Conservation (phyloP, 2,797 vertebrate species). For the Anabacerthia variegaticeps region DNA sequence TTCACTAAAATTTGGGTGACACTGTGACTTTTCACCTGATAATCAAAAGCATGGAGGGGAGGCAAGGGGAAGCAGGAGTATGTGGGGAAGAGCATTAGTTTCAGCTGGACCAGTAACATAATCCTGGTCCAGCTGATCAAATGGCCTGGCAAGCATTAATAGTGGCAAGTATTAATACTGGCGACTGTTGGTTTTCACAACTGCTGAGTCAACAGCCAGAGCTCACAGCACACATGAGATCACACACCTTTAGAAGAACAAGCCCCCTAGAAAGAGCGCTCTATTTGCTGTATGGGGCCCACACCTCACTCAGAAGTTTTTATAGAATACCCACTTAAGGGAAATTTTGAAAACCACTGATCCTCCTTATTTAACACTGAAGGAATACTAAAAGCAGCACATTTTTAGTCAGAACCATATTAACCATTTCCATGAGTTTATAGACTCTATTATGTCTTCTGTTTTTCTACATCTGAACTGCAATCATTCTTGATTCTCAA, state of each 20-base stretch:
- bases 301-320: not conserved
- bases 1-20: not conserved
- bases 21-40: not conserved
- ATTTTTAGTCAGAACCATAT: not conserved
- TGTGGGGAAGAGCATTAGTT: not conserved
- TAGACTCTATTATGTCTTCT: not conserved
- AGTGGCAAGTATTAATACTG: not conserved
- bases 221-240: not conserved
- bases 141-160: not conserved
- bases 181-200: not conserved
- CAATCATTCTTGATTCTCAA: no score
- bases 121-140: not conserved
- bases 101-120: not conserved
- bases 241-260: not conserved
- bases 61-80: not conserved
- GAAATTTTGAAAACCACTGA: not conserved
- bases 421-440: not conserved
- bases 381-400: not conserved
- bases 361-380: not conserved
- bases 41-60: not conserved
- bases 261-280: not conserved
- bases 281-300: not conserved
- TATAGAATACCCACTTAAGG: not conserved
- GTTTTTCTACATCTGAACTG: no score
- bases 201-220: not conserved